A percentile compares a stretch with the other conserved stretches of the same genome.
Evolutionary conservation across 2,797 vertebrate genomes (phyloP).

Genomic region (Danionella dracula): DNA sequence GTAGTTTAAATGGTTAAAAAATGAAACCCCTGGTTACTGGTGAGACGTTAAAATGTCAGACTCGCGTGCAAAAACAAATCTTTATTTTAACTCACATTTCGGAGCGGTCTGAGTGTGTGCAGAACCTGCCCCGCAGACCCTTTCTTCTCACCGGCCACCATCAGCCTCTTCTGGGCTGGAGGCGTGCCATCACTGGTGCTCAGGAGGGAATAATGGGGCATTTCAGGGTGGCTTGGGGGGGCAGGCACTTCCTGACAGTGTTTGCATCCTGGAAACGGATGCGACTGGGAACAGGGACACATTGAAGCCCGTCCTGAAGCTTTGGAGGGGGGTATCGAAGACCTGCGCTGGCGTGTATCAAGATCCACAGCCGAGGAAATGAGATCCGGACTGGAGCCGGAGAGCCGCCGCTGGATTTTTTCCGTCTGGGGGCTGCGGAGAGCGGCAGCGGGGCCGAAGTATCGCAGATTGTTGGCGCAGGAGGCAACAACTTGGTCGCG

Average conservation of each 20-base stretch:
- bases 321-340: constrained; percentile 63
- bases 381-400: constrained; percentile 89
- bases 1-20: too few species aligned
- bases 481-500: too few species aligned
- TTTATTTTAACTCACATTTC: too few species aligned
- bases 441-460: constrained; percentile 40
- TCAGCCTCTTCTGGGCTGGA: constrained; percentile 10
- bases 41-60: too few species aligned
- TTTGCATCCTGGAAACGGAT: constrained; percentile 77
- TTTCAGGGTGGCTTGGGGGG: constrained; percentile 56
- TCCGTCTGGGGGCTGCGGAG: constrained; percentile 80
- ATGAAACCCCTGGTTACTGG: too few species aligned
- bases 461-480: constrained; percentile 52
- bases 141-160: too few species aligned
- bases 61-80: too few species aligned
- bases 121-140: constrained; percentile 64
- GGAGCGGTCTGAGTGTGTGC: constrained; percentile 77
- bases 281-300: constrained; percentile 65
- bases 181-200: constrained; percentile 59
- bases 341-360: constrained; percentile 38
- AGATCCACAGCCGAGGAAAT: constrained; percentile 83
- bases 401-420: constrained; percentile 78
- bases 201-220: constrained; percentile 64
- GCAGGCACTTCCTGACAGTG: constrained; percentile 70
- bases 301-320: constrained; percentile 59